Evolutionary conservation across 1,140 invertebrate genomes (phyloP).

Genomic region (Psix sp.): DNA sequence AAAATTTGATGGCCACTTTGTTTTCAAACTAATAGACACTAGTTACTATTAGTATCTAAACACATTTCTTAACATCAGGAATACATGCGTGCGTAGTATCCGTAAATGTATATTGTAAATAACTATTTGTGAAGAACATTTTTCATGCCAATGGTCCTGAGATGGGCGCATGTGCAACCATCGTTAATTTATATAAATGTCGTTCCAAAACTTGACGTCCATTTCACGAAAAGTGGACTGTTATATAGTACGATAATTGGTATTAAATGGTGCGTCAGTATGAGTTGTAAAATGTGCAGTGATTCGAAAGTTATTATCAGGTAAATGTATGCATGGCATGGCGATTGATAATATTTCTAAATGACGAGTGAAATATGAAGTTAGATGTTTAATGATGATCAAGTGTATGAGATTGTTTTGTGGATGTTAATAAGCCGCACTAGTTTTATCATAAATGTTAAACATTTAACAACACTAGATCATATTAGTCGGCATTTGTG

Average conservation of each 20-base stretch:
- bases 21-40: no score
- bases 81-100: constrained; percentile 43
- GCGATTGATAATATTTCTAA: constrained; percentile 21
- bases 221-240: constrained; percentile 44
- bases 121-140: constrained; percentile 58
- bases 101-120: constrained; percentile 75
- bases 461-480: constrained; percentile 34
- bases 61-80: constrained; percentile 21
- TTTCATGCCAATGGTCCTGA: constrained; percentile 67
- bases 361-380: constrained; percentile 13
- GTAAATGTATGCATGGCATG: constrained; percentile 11
- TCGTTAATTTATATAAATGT: constrained; percentile 62
- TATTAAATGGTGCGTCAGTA: constrained; percentile 18
- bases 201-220: constrained; percentile 46
- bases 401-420: constrained; percentile 25
- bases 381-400: constrained; percentile 46
- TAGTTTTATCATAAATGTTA: constrained; percentile 64
- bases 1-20: no score
- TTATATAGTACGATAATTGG: constrained; percentile 42
- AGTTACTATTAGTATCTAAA: no score
- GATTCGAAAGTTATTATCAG: constrained; percentile 15
- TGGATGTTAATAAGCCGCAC: constrained; percentile 40
- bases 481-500: constrained; percentile 14
- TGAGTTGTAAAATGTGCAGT: constrained; percentile 3
- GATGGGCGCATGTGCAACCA: constrained; percentile 70